These are phyloP conservation scores for Alces alces DNA, from an alignment of 2,113 vertebrate species.

Conservation along the genomic window DNA sequence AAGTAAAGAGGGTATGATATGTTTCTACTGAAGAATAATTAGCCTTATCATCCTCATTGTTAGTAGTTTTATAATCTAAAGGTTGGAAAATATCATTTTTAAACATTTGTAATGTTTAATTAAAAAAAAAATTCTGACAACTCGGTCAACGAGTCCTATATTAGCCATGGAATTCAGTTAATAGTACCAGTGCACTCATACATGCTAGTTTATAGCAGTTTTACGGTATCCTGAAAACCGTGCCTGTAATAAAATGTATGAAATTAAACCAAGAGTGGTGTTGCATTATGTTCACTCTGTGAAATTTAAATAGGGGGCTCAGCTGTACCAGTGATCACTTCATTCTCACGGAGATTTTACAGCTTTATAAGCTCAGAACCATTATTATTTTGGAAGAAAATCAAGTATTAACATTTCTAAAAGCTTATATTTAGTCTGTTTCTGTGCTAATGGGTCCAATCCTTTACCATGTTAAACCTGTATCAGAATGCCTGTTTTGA, in stretches of 20 bases:
- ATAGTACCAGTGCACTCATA: too few relatives aligned
- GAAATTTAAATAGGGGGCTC: neutral
- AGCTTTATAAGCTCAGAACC: neutral
- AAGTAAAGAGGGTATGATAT: neutral
- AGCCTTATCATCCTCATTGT: neutral
- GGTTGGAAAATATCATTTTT: neutral
- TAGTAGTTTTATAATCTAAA: neutral
- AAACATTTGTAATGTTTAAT: neutral
- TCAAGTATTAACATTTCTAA: conserved; percentile 7
- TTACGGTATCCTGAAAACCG: neutral
- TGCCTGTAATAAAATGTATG: neutral
- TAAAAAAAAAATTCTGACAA: neutral
- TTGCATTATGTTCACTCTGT: neutral
- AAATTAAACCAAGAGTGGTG: neutral
- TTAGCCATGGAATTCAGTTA: neutral
- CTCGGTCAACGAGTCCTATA: neutral
- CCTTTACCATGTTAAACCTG: conserved; percentile 2
- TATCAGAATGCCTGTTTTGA: neutral
- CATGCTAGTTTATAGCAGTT: neutral
- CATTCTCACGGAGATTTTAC: neutral
- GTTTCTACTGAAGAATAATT: neutral
- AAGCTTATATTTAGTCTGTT: neutral
- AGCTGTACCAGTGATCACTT: neutral
- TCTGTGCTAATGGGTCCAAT: neutral
- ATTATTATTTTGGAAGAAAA: neutral